Evolutionary conservation across 2,113 vertebrate species (phyloP), one percentile per base, ranked within the genome.

Genomic region (Rutilus rutilus): DNA sequence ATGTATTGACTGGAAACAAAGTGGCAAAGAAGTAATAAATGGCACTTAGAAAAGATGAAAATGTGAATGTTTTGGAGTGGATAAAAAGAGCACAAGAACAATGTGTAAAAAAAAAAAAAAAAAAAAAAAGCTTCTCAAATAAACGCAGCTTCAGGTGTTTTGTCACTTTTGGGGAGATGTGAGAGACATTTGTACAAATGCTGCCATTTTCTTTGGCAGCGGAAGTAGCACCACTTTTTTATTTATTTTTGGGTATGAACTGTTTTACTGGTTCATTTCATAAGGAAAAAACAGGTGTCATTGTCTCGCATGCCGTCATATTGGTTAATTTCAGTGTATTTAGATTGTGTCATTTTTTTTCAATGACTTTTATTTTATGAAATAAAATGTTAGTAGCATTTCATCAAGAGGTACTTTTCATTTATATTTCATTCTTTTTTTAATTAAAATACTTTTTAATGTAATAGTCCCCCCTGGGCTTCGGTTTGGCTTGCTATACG

Each of bases 231-330:
- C 90, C 90, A 88, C 85, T 91, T 79, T 93, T 89, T 93, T 91
- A 91, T 67, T 82, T 82, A 8, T 82, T 65, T 33, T 54, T 0
- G 64, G 12, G 85, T 92, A 90, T 89, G 85, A 88, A 87, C 92
- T 88, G 91, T 93, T 93, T 54, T 92, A 91, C 90, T 85, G 90
- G 87, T 88, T 91, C 82, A 88, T 89, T 90, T 90, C 90, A 91
- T 86, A 83, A 89, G 36, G 59, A 39, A 39, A 84, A 90, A 77
- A 82, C 87, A 91, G 91, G 85, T 91, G 88, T 90, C 86, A 89
- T 88, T 91, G 92, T 92, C 91, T 91, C 89, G 93, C 94, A 95
- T 95, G 93, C 93, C 80, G 82, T 93, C 91, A 91, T 94, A 92
- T 90, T 88, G 88, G 89, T 93, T 94, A 88, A 91, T 93, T 95